A percentile compares a stretch with the other conserved stretches of the same genome.
Conservation (phyloP, 1,140 invertebrate genomes). For the Pachypeltis micranthus region DNA sequence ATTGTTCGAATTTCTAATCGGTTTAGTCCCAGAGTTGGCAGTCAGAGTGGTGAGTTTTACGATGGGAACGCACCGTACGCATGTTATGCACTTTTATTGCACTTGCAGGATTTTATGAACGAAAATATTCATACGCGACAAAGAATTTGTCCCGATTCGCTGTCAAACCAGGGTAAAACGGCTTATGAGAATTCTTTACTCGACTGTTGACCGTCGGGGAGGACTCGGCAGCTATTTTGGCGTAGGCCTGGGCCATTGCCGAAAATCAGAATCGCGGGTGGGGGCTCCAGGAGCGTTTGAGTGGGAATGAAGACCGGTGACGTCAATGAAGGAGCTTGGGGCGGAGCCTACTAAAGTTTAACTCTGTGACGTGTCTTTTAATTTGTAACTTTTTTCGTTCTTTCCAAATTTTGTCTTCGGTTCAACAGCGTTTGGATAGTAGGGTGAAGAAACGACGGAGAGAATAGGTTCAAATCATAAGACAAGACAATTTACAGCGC, state of each 20-base stretch:
- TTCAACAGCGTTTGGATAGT: too few relatives aligned
- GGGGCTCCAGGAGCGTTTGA: not conserved
- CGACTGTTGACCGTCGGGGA: not conserved
- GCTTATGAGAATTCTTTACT: too few relatives aligned
- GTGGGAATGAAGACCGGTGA: not conserved
- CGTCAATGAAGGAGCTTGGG: not conserved
- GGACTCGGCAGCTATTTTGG: not conserved
- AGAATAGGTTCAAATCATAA: too few relatives aligned
- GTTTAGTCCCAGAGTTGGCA: too few relatives aligned
- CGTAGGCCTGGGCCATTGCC: conserved; percentile 10
- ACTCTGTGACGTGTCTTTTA: not conserved
- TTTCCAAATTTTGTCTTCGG: not conserved
- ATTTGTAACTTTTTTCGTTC: not conserved
- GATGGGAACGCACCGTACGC: not conserved
- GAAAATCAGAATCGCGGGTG: not conserved
- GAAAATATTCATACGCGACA: not conserved
- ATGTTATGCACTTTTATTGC: not conserved
- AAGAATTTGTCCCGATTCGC: too few relatives aligned
- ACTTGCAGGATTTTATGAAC: not conserved
- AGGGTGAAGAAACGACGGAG: too few relatives aligned
- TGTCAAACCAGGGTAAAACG: too few relatives aligned
- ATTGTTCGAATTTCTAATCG: too few relatives aligned
- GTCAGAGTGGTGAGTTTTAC: not conserved
- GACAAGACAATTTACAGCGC: not conserved
- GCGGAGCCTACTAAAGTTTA: not conserved